Evolutionary conservation across 2,888 invertebrate species (phyloP).

Genomic region (Tupiocoris notatus): DNA sequence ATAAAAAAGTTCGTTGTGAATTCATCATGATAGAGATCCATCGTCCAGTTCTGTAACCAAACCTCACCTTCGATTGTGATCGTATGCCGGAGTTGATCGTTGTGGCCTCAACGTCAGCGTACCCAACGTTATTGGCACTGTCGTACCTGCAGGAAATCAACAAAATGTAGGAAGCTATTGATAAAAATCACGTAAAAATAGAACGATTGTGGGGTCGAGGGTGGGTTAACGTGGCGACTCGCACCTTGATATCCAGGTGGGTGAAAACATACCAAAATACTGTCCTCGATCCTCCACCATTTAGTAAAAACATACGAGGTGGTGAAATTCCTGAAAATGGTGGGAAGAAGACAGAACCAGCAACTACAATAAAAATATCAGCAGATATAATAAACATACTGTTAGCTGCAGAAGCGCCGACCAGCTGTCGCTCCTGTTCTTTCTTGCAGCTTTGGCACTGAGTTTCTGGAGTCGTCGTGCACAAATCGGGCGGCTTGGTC

Average conservation of each 20-base stretch:
- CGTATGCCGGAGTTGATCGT: slow-evolving; percentile 29
- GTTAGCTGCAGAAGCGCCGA: slow-evolving; percentile 53
- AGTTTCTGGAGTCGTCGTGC: slow-evolving; percentile 51
- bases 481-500: slow-evolving; percentile 55
- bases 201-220: too few relatives aligned
- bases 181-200: too few relatives aligned
- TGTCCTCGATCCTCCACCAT: too few relatives aligned
- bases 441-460: slow-evolving; percentile 46
- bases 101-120: slow-evolving; percentile 51
- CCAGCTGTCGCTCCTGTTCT: slow-evolving; percentile 50
- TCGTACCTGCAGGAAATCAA: slow-evolving; percentile 56
- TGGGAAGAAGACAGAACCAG: neutral
- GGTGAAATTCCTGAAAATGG: neutral
- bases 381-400: slow-evolving; percentile 8
- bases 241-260: too few relatives aligned
- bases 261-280: too few relatives aligned
- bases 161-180: too few relatives aligned
- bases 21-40: too few relatives aligned
- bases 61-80: slow-evolving; percentile 49
- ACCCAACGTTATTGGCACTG: slow-evolving; percentile 57
- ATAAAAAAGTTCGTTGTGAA: too few relatives aligned
- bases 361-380: neutral
- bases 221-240: too few relatives aligned
- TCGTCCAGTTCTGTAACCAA: too few relatives aligned
- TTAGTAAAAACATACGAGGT: too few relatives aligned